Evolutionary conservation across 2,797 vertebrate species (phyloP).

Genomic region (Lerista edwardsae): DNA sequence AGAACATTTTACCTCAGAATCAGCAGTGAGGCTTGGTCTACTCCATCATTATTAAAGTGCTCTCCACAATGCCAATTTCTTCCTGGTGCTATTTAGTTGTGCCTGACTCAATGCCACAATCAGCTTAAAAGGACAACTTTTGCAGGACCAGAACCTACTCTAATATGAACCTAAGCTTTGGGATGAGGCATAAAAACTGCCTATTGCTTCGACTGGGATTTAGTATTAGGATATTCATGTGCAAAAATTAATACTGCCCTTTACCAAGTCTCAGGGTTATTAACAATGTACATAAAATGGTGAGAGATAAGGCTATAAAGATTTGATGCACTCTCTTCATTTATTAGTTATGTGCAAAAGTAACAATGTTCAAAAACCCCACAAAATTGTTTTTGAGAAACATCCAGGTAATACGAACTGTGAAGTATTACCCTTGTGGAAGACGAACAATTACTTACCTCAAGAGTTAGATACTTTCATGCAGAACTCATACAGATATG

Average conservation of each 20-base stretch:
- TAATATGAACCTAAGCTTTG: background rate
- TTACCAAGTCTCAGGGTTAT: background rate
- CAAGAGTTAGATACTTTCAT: slow-evolving; percentile 2
- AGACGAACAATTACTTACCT: slow-evolving; percentile 22
- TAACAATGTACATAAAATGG: background rate
- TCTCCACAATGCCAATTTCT: slow-evolving; percentile 15
- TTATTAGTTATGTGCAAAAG: background rate
- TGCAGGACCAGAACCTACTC: background rate
- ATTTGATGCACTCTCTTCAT: background rate
- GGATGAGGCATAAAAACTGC: background rate
- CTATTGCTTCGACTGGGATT: too few relatives aligned
- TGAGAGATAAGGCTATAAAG: background rate
- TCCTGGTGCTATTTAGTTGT: background rate
- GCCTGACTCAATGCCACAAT: background rate
- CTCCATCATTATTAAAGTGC: background rate
- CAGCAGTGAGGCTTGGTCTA: background rate
- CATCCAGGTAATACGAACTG: background rate
- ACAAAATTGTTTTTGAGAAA: background rate
- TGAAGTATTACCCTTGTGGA: background rate
- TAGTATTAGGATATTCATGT: background rate
- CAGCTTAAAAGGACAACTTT: background rate
- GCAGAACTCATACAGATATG: background rate
- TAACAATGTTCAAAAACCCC: background rate
- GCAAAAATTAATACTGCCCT: background rate
- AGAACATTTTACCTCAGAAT: slow-evolving; percentile 26